Percentiles rank a stretch among this genome's conserved stretches.
Evolutionary conservation across 2,113 vertebrate species (phyloP).

Genomic region (Pollachius pollachius): DNA sequence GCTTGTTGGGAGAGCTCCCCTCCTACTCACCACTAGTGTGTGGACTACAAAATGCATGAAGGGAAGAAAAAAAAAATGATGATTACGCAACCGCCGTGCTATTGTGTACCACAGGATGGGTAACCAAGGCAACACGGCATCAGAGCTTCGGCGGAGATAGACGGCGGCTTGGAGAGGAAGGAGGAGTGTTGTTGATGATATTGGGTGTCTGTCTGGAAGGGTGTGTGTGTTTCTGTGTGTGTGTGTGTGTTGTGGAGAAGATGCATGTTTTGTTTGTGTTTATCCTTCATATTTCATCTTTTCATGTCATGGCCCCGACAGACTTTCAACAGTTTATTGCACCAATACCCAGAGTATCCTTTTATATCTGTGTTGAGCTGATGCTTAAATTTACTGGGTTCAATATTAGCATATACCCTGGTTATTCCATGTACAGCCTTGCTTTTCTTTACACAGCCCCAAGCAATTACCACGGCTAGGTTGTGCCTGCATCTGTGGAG

Average conservation of each 20-base stretch:
- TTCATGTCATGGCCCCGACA: no score
- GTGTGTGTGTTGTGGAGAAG: conserved; percentile 7
- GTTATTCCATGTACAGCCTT: no score
- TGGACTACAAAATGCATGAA: conserved; percentile 36
- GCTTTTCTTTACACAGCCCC: no score
- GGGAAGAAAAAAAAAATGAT: conserved; percentile 6
- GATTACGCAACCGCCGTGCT: conserved; percentile 68
- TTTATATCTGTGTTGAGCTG: no score
- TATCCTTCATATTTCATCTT: no score
- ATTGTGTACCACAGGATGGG: conserved; percentile 63
- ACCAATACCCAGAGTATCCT: no score
- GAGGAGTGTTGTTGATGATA: conserved; percentile 46
- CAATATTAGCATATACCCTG: no score
- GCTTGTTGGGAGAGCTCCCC: conserved; percentile 45
- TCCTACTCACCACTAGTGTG: background rate
- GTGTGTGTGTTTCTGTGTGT: background rate
- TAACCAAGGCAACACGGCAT: conserved; percentile 70
- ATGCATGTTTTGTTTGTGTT: no score
- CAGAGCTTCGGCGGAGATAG: conserved; percentile 39
- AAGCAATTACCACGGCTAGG: no score
- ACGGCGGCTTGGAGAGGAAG: conserved; percentile 40
- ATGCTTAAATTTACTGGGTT: no score
- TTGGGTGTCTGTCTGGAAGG: conserved; percentile 27
- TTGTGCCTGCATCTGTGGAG: no score
- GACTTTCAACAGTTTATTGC: no score